These are phyloP conservation scores for Troides aeacus DNA, from an alignment of 2,888 invertebrate genomes.

Conservation along the genomic window DNA sequence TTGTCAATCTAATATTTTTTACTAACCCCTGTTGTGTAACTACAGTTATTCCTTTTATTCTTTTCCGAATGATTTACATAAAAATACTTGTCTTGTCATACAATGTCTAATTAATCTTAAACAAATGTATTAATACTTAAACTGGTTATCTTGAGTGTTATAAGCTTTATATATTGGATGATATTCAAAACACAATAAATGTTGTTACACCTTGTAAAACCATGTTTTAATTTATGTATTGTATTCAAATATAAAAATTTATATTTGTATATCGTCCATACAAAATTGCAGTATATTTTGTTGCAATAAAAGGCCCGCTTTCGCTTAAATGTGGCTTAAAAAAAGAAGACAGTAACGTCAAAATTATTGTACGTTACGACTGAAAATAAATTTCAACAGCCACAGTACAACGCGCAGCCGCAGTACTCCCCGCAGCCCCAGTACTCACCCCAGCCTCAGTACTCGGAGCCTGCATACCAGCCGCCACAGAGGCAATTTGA, in stretches of 20 bases:
- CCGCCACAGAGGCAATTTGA: constrained; percentile 79
- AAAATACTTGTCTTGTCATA: no score
- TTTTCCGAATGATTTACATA: not conserved
- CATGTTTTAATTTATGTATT: not conserved
- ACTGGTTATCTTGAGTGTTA: not conserved
- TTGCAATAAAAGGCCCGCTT: not conserved
- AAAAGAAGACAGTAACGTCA: not conserved
- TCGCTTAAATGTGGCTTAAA: not conserved
- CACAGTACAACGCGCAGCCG: constrained; percentile 47
- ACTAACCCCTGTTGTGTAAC: not conserved
- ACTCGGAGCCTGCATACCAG: constrained; percentile 74
- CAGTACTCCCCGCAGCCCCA: constrained; percentile 48
- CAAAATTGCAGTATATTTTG: not conserved
- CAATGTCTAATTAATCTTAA: not conserved
- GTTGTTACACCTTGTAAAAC: not conserved
- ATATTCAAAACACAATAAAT: not conserved
- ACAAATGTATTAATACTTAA: not conserved
- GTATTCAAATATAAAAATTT: not conserved
- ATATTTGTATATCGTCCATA: not conserved
- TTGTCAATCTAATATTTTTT: not conserved
- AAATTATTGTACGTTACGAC: not conserved
- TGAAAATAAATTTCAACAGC: constrained; percentile 14
- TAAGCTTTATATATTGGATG: not conserved
- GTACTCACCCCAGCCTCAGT: constrained; percentile 46
- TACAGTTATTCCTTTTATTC: not conserved